A percentile compares a stretch with the other conserved stretches of the same genome.
phyloP scores from a whole-genome alignment of 2,113 vertebrate genomes.

The Nibea coibor region DNA sequence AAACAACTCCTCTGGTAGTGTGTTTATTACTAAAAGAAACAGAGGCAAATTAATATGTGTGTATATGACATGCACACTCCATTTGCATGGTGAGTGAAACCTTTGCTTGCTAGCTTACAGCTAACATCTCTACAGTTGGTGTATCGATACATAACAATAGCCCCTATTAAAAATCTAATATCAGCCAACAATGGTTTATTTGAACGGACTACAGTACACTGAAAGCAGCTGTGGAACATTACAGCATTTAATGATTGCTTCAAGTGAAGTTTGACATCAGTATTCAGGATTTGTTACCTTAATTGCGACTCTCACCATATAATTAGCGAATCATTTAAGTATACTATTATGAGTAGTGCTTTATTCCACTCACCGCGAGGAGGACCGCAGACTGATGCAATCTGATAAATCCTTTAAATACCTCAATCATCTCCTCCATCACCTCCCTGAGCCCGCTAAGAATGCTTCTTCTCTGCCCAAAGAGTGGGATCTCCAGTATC shows the following conservation, averaged over 20 bases:
- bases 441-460: conserved; percentile 28
- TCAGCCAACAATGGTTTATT: background rate
- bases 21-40: no score
- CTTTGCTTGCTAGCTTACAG: background rate
- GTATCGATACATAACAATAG: background rate
- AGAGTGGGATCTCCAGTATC: conserved; percentile 27
- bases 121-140: background rate
- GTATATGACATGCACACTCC: background rate
- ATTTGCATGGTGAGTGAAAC: background rate
- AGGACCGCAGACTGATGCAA: conserved; percentile 14
- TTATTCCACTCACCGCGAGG: conserved; percentile 21
- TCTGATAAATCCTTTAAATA: conserved; percentile 34
- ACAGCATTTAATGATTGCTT: conserved; percentile 8
- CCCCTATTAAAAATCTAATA: background rate
- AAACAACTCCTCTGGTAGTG: no score
- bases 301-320: conserved; percentile 28
- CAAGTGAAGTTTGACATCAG: conserved; percentile 18
- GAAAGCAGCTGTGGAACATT: background rate
- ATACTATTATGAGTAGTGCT: conserved; percentile 17
- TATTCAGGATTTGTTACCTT: conserved; percentile 27
- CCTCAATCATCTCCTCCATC: conserved; percentile 48
- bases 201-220: background rate
- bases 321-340: conserved; percentile 42
- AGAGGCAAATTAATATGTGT: no score
- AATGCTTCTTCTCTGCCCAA: conserved; percentile 36